A percentile compares a stretch with the other conserved stretches of the same genome.
Evolutionary conservation across 2,113 vertebrate genomes (phyloP).

Genomic region (Chelonoidis abingdonii): DNA sequence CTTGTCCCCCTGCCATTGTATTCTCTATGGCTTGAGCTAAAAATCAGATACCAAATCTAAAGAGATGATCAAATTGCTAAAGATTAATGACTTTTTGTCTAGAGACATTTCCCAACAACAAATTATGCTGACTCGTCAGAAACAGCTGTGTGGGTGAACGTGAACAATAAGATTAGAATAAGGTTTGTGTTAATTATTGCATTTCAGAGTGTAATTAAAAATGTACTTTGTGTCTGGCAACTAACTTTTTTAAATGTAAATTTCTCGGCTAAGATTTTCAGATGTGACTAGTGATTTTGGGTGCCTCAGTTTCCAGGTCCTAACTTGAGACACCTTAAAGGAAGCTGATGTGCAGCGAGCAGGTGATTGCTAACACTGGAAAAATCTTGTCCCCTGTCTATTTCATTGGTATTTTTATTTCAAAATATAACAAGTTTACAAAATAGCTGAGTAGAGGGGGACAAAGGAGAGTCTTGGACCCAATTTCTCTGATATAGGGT

Average conservation of each 20-base stretch:
- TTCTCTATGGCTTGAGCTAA: slow-evolving; percentile 2
- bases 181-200: neutral
- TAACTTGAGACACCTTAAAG: neutral
- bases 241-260: neutral
- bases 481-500: neutral
- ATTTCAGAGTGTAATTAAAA: neutral
- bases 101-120: neutral
- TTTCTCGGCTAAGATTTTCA: neutral
- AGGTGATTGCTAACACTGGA: neutral
- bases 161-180: neutral
- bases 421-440: neutral
- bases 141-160: neutral
- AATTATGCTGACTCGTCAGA: slow-evolving; percentile 1
- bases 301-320: neutral
- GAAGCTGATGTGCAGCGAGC: neutral
- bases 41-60: neutral
- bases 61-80: neutral
- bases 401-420: neutral
- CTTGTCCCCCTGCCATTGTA: neutral
- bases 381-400: neutral
- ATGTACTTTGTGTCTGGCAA: neutral
- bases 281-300: neutral
- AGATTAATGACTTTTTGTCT: slow-evolving; percentile 11
- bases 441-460: neutral
- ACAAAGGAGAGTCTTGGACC: neutral